These are phyloP conservation scores for Gobius niger DNA, from an alignment of 2,113 vertebrate species.

Conservation along the genomic window DNA sequence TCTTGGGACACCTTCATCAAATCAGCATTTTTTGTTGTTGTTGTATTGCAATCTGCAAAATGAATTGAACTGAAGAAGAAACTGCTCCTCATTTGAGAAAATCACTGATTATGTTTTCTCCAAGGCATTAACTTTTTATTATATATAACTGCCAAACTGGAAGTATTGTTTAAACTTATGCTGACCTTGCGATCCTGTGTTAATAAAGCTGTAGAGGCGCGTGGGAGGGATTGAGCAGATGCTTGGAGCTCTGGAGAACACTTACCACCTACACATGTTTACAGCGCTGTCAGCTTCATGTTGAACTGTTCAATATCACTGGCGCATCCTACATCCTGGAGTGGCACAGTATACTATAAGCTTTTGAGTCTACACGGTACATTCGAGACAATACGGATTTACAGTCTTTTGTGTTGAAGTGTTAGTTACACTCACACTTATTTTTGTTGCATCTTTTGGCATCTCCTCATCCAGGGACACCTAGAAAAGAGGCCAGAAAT, in stretches of 20 bases:
- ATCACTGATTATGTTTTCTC: background rate
- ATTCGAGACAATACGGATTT: slow-evolving; percentile 23
- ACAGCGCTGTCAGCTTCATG: slow-evolving; percentile 9
- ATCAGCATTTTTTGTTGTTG: too few relatives aligned
- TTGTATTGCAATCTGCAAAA: too few relatives aligned
- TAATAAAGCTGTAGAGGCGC: slow-evolving; percentile 36
- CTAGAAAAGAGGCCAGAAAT: slow-evolving; percentile 61
- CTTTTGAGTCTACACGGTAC: slow-evolving; percentile 21
- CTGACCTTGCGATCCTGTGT: slow-evolving; percentile 15
- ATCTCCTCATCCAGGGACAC: slow-evolving; percentile 83
- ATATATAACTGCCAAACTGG: background rate
- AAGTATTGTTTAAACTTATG: background rate
- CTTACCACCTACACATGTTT: slow-evolving; percentile 33
- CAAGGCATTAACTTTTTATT: background rate
- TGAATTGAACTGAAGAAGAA: too few relatives aligned
- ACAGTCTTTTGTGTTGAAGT: background rate
- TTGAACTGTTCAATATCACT: slow-evolving; percentile 25
- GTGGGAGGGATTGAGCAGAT: slow-evolving; percentile 38
- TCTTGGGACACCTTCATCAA: too few relatives aligned
- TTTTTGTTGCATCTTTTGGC: slow-evolving; percentile 91
- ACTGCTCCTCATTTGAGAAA: too few relatives aligned
- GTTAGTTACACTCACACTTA: slow-evolving; percentile 85
- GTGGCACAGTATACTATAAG: slow-evolving; percentile 2
- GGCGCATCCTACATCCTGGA: slow-evolving; percentile 9
- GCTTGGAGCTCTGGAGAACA: slow-evolving; percentile 23